Percentiles rank a stretch among this genome's conserved stretches.
Evolutionary conservation across 2,888 invertebrate species (phyloP).

Genomic region (Xylota sylvarum): DNA sequence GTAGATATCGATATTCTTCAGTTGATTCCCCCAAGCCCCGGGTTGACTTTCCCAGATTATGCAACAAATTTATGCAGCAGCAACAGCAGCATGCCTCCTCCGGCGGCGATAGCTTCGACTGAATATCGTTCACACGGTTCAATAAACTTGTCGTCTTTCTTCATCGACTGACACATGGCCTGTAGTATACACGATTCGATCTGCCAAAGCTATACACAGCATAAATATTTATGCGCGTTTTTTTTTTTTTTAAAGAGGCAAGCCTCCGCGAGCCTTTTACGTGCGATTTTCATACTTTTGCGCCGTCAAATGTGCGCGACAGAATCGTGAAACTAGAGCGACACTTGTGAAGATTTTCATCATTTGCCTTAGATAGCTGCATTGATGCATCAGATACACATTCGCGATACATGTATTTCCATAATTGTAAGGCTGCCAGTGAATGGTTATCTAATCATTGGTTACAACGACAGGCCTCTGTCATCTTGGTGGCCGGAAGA

Average conservation of each 20-base stretch:
- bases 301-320: conserved; percentile 58
- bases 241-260: conserved; percentile 46
- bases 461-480: conserved; percentile 28
- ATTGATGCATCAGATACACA: conserved; percentile 14
- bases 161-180: conserved; percentile 68
- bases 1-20: conserved; percentile 46
- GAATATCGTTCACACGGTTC: conserved; percentile 73
- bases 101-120: conserved; percentile 28
- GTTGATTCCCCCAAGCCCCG: neutral
- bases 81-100: conserved; percentile 18
- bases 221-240: conserved; percentile 72
- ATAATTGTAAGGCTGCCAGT: conserved; percentile 27
- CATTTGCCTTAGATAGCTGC: conserved; percentile 1
- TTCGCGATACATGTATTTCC: conserved; percentile 28
- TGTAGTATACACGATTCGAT: conserved; percentile 37
- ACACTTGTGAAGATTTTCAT: conserved; percentile 54
- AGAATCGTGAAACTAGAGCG: conserved; percentile 61
- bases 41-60: conserved; percentile 60
- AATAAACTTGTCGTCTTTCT: conserved; percentile 74
- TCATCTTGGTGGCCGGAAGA: conserved; percentile 65
- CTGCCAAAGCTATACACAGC: conserved; percentile 22
- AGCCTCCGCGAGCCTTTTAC: conserved; percentile 59
- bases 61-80: conserved; percentile 56
- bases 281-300: conserved; percentile 42
- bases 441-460: conserved; percentile 62